Evolutionary conservation across 1,140 invertebrate genomes (phyloP).

Genomic region (Psix sp.): DNA sequence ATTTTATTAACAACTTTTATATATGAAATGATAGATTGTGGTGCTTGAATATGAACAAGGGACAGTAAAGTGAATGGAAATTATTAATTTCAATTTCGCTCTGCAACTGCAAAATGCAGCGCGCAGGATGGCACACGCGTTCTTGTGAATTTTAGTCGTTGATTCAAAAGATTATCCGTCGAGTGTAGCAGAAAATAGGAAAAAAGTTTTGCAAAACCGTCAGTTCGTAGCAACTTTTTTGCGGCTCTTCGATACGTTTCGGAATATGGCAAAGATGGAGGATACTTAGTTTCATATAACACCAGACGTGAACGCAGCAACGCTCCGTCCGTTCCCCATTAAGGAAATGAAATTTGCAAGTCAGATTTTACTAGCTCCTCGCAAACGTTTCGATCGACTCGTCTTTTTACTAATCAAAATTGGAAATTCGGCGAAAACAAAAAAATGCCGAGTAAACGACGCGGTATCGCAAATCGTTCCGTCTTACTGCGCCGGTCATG

Average conservation of each 20-base stretch:
- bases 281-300: constrained; percentile 59
- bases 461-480: no score
- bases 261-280: constrained; percentile 58
- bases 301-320: constrained; percentile 51
- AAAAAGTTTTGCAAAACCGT: constrained; percentile 56
- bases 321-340: constrained; percentile 52
- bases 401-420: constrained; percentile 58
- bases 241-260: constrained; percentile 55
- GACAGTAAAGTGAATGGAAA: constrained; percentile 57
- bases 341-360: constrained; percentile 62
- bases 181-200: constrained; percentile 52
- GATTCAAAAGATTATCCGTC: constrained; percentile 58
- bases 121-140: constrained; percentile 45
- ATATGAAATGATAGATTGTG: constrained; percentile 55
- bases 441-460: no score
- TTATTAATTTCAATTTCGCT: constrained; percentile 60
- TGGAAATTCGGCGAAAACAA: constrained; percentile 46
- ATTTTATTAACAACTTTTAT: constrained; percentile 47
- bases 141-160: constrained; percentile 56
- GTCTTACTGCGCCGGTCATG: no score
- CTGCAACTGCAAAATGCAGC: constrained; percentile 44
- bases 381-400: constrained; percentile 54
- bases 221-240: constrained; percentile 57
- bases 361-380: constrained; percentile 59
- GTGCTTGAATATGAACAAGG: constrained; percentile 54